These are phyloP conservation scores for Heterodera filipjevi DNA, from an alignment of 2,888 invertebrate genomes.

Conservation along the genomic window DNA sequence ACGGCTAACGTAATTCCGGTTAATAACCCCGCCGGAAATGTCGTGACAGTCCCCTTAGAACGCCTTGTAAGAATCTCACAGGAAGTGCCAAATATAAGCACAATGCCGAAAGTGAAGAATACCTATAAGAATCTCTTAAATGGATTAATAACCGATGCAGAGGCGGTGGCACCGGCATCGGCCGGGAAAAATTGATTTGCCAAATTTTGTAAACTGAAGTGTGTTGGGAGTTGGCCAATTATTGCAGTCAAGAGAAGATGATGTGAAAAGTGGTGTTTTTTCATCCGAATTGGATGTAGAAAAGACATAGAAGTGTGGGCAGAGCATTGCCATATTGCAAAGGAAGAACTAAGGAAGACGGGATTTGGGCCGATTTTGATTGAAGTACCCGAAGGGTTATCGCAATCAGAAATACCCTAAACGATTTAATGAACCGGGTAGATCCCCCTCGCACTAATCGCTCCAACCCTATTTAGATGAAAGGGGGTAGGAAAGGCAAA, in stretches of 20 bases:
- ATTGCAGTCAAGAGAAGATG: neutral
- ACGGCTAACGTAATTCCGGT: constrained; percentile 20
- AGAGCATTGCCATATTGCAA: neutral
- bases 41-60: neutral
- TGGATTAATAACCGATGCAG: neutral
- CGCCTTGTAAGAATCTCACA: neutral
- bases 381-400: neutral
- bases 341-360: neutral
- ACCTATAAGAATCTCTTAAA: constrained; percentile 3
- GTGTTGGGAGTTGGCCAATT: neutral
- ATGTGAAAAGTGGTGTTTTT: neutral
- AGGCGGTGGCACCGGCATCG: too few species aligned
- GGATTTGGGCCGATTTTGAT: neutral
- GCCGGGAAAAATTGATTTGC: neutral
- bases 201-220: neutral
- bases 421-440: too few species aligned
- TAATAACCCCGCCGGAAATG: neutral
- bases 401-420: too few species aligned
- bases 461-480: too few species aligned
- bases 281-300: neutral
- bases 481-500: too few species aligned
- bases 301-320: neutral
- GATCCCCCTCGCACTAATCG: too few species aligned
- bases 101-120: constrained; percentile 9
- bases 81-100: neutral